These are phyloP conservation scores for Halcyon senegalensis DNA, from an alignment of 2,113 vertebrate genomes.

Conservation along the genomic window DNA sequence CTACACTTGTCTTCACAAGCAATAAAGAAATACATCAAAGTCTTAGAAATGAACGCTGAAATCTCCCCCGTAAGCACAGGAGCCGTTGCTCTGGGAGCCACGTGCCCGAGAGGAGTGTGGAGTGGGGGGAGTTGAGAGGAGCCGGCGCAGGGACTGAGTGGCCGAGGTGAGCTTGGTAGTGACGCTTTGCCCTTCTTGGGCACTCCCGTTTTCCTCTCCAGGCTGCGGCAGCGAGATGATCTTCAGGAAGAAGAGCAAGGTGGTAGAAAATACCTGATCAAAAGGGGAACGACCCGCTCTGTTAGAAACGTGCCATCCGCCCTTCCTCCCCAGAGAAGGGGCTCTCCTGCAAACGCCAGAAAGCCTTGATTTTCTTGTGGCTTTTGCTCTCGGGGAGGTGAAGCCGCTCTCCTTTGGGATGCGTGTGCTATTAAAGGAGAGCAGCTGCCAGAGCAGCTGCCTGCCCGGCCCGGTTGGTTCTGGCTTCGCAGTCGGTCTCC, in stretches of 20 bases:
- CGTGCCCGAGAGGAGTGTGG: rapidly evolving
- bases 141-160: neutral
- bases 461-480: neutral
- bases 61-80: rapidly evolving
- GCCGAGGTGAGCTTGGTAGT: neutral
- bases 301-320: neutral
- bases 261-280: neutral
- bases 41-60: neutral
- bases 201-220: rapidly evolving
- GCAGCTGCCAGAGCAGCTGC: conserved; percentile 68
- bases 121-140: neutral
- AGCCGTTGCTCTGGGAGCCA: rapidly evolving
- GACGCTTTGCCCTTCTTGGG: neutral
- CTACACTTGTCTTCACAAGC: neutral
- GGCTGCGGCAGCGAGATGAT: rapidly evolving
- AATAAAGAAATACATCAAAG: neutral
- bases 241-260: rapidly evolving
- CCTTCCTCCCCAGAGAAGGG: neutral
- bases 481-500: neutral
- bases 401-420: neutral
- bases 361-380: neutral
- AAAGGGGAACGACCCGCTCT: rapidly evolving
- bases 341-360: neutral
- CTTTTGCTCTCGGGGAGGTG: neutral
- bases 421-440: conserved; percentile 58